A percentile compares a stretch with the other conserved stretches of the same genome.
phyloP scores from a whole-genome alignment of 2,113 vertebrate genomes.

The Carassius auratus region DNA sequence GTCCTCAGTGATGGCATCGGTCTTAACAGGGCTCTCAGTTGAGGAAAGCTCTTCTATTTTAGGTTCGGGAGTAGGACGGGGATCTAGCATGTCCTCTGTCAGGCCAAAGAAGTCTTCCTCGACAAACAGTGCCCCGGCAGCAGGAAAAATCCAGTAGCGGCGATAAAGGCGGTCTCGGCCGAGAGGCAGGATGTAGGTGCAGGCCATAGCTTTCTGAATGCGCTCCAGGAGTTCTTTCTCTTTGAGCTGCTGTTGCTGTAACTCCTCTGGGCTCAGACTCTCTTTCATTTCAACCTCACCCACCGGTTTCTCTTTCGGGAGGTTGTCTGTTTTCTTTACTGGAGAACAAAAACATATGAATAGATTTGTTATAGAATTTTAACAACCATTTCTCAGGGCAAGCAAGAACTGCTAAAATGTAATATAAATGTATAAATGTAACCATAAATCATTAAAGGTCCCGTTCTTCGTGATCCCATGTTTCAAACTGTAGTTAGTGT shows the following conservation, averaged over 20 bases:
- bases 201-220: conserved; percentile 88
- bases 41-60: conserved; percentile 1
- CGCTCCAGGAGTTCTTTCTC: conserved; percentile 84
- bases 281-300: conserved; percentile 50
- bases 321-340: conserved; percentile 45
- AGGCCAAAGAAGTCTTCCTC: conserved; percentile 94
- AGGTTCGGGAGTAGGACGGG: conserved; percentile 59
- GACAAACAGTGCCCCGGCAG: conserved; percentile 87
- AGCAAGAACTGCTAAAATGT: background rate
- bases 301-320: conserved; percentile 44
- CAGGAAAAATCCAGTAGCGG: conserved; percentile 94
- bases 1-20: conserved; percentile 57
- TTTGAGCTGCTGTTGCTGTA: conserved; percentile 70
- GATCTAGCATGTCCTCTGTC: conserved; percentile 92
- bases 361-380: background rate
- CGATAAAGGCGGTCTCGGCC: conserved; percentile 93
- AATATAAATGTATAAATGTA: background rate
- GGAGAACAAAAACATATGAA: background rate
- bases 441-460: too few relatives aligned
- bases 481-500: too few relatives aligned
- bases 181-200: conserved; percentile 89
- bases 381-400: background rate
- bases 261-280: conserved; percentile 68
- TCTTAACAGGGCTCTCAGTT: conserved; percentile 61
- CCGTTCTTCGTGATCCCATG: too few relatives aligned